A percentile compares a stretch with the other conserved stretches of the same genome.
Conservation (phyloP, 2,113 vertebrate genomes). For the Oreochromis niloticus region DNA sequence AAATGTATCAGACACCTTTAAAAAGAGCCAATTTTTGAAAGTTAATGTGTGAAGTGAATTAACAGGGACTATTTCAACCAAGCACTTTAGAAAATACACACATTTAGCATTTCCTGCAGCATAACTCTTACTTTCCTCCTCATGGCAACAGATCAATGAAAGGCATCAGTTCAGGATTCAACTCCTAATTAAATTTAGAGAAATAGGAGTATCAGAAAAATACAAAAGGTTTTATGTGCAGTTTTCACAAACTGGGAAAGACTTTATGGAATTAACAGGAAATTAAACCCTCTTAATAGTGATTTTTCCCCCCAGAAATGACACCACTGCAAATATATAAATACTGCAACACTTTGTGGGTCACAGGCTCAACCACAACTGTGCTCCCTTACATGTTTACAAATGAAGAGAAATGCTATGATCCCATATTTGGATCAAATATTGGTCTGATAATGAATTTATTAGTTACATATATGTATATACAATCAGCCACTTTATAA, state of each 20-base stretch:
- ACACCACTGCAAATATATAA: not conserved
- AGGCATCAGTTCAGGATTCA: not conserved
- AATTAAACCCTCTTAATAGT: accelerated
- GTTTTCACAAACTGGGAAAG: accelerated
- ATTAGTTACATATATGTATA: not conserved
- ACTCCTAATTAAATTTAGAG: not conserved
- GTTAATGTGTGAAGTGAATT: not conserved
- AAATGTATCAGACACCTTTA: not conserved
- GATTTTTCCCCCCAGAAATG: accelerated
- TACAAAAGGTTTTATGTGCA: not conserved
- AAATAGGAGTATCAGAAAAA: not conserved
- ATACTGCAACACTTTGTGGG: not conserved
- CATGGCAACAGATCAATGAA: not conserved
- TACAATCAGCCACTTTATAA: not conserved
- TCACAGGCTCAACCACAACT: not conserved
- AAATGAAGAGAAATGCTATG: not conserved
- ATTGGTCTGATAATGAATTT: not conserved
- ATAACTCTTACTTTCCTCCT: not conserved
- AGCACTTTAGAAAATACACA: not conserved
- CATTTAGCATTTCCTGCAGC: not conserved
- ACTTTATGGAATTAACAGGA: accelerated
- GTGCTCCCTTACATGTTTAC: not conserved
- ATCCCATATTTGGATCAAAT: not conserved
- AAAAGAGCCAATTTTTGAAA: not conserved
- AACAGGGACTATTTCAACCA: not conserved